Evolutionary conservation across 1,140 invertebrate species (phyloP).

Genomic region (Akabosia matsudoensis): DNA sequence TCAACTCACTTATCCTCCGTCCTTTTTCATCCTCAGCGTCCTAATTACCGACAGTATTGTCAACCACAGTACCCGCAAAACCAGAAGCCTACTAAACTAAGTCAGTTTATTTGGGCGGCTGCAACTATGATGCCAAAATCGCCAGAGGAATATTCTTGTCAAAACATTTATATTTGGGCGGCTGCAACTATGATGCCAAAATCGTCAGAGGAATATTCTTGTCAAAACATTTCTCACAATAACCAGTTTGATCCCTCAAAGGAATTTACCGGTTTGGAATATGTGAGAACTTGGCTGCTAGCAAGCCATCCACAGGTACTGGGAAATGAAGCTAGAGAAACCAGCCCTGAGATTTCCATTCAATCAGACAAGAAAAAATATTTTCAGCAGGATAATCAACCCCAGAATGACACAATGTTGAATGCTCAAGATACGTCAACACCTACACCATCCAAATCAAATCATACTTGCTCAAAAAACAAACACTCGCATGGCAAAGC

Average conservation of each 20-base stretch:
- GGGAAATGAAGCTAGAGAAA: slow-evolving; percentile 23
- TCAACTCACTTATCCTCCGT: slow-evolving; percentile 39
- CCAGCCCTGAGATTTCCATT: too few species aligned
- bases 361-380: slow-evolving; percentile 27
- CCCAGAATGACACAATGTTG: neutral
- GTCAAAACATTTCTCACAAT: too few species aligned
- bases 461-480: neutral
- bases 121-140: slow-evolving; percentile 35
- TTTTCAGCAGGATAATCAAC: neutral
- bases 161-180: too few species aligned
- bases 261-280: slow-evolving; percentile 45
- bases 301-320: slow-evolving; percentile 39
- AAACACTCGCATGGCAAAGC: neutral
- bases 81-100: slow-evolving; percentile 6
- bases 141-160: too few species aligned
- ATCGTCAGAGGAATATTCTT: too few species aligned
- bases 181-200: slow-evolving; percentile 26
- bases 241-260: slow-evolving; percentile 36
- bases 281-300: slow-evolving; percentile 44
- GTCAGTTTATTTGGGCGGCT: slow-evolving; percentile 41
- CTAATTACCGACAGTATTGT: neutral
- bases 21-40: slow-evolving; percentile 11
- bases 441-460: neutral
- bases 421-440: neutral
- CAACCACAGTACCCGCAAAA: neutral